Conservation (phyloP, 2,888 invertebrate species). For the Hyles lineata region DNA sequence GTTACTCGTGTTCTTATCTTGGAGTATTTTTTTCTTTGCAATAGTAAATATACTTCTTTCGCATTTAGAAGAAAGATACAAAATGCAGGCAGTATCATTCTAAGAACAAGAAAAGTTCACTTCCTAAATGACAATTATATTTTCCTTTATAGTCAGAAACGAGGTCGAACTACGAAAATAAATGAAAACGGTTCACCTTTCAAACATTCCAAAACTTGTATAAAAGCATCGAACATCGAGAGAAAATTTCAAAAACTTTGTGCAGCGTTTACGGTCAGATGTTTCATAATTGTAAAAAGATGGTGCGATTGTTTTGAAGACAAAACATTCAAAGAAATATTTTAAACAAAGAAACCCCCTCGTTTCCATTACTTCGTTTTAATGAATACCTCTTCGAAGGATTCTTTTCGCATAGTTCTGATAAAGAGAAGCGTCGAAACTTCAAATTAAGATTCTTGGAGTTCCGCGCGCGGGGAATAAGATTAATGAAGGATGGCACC, state of each 20-base stretch:
- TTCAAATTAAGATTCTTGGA: constrained; percentile 85
- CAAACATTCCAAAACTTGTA: constrained; percentile 1
- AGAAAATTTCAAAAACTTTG: constrained; percentile 14
- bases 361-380: constrained; percentile 54
- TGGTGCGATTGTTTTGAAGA: constrained; percentile 29
- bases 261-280: constrained; percentile 20
- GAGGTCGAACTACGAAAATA: constrained; percentile 10
- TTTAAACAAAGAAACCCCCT: constrained; percentile 31
- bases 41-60: background rate
- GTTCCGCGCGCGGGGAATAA: constrained; percentile 76
- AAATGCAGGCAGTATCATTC: background rate
- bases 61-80: background rate
- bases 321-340: constrained; percentile 43
- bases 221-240: constrained; percentile 11
- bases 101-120: background rate
- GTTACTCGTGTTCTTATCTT: constrained; percentile 40
- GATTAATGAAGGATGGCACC: constrained; percentile 83
- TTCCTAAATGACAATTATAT: background rate
- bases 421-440: constrained; percentile 82
- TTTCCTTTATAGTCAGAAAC: constrained; percentile 9
- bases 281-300: constrained; percentile 18
- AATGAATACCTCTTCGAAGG: constrained; percentile 74
- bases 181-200: constrained; percentile 12
- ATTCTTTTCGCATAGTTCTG: constrained; percentile 83
- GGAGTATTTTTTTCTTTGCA: background rate